Evolutionary conservation across 1,140 invertebrate genomes (phyloP).

Genomic region (Calephelis virginiensis): DNA sequence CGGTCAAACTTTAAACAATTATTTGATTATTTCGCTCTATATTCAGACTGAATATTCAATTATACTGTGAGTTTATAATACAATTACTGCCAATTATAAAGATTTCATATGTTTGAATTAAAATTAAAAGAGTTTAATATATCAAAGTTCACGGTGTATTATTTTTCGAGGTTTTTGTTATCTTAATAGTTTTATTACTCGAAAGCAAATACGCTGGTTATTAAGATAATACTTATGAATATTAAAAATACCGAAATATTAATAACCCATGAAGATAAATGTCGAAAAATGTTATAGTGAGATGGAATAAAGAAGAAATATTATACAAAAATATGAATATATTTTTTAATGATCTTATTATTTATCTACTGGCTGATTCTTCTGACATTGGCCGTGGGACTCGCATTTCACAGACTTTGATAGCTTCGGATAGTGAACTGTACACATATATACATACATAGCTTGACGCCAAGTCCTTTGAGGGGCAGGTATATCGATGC

Average conservation of each 20-base stretch:
- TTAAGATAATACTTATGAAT: slow-evolving; percentile 1
- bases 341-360: no score
- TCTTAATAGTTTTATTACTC: slow-evolving; percentile 1
- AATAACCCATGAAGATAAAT: slow-evolving; percentile 4
- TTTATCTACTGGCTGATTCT: no score
- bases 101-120: background rate
- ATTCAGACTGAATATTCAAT: background rate
- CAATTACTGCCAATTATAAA: slow-evolving; percentile 1
- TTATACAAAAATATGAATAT: no score
- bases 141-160: background rate
- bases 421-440: no score
- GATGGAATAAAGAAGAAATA: no score
- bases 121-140: background rate
- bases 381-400: no score
- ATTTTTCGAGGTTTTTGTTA: background rate
- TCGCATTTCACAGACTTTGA: no score
- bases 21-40: no score
- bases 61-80: slow-evolving; percentile 21
- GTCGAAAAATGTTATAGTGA: background rate
- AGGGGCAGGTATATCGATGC: no score
- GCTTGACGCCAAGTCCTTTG: no score
- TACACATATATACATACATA: no score
- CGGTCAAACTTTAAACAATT: no score
- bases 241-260: slow-evolving; percentile 1
- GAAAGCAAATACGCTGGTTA: background rate